Base-by-base conservation (phyloP, 2,888 invertebrate species). In the Microplitis manilae region DNA sequence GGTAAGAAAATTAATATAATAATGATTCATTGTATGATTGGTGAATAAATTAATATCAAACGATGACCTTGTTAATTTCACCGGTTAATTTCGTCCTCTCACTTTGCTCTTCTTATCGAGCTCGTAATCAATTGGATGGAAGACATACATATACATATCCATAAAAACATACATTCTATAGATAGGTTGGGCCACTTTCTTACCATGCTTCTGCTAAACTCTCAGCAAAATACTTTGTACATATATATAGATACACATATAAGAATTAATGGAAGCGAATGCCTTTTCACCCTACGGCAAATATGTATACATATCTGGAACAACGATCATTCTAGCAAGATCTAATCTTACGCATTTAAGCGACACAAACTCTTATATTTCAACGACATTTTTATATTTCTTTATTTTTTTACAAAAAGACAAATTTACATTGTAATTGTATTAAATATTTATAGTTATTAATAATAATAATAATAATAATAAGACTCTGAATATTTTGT, bases 121-220 rank as follows among this genome's bases (percentile, higher is more conserved):
- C 2, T 70, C 30, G 39, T 65, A 73, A 41, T 73, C 73, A 50
- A 73, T 73, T 20, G 65, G n/a, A 73, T 73, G 50, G 13, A 65
- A 50, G 50, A 50, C 20, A 41, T 8, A 41, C 50, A 50, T 13
- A 41, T 8, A 41, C 50, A 50, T 13, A 50, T 50, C 4, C 50
- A 50, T 13, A 50, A 50, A 13, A 50, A 50, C 50, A 50, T 13
- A 50, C 30, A 30, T 30, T 30, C 30, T 30, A 30, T 30, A 30
- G 62, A 73, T 60, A 74, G 69, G 74, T 67, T 74, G 70, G 70
- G 60, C 77, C 77, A 74, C 77, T 74, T 77, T 77, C 74, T 59
- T 77, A 50, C 39, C 50, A 50, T 50, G 13, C 13, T 5, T 50
- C 50, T 50, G 6, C n/a, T 13, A 20, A 62, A 62, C 62, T 62